Evolutionary conservation across 2,113 vertebrate species (phyloP).

Genomic region (Chloropsis cyanopogon): DNA sequence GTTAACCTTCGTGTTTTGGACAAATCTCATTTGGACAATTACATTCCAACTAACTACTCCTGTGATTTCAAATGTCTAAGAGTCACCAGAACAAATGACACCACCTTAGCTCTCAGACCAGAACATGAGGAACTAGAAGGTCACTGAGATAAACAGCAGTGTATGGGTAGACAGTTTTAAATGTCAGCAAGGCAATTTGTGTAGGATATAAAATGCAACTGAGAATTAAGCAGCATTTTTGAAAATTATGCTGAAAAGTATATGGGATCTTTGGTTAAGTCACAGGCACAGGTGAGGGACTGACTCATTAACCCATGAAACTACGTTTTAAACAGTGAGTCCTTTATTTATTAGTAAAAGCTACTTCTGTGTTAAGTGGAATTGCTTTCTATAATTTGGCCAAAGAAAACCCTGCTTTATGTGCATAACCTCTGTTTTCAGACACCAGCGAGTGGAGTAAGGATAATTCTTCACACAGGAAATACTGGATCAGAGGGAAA

Average conservation of each 20-base stretch:
- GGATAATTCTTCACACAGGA: background rate
- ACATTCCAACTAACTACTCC: background rate
- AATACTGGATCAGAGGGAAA: background rate
- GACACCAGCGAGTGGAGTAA: background rate
- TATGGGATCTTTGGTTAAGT: background rate
- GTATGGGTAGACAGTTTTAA: background rate
- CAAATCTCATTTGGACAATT: constrained; percentile 12
- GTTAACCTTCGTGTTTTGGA: background rate
- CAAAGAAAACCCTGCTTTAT: background rate
- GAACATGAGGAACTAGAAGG: background rate
- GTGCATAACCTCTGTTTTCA: background rate
- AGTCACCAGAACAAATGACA: background rate
- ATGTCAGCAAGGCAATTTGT: constrained; percentile 6
- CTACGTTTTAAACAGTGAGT: background rate
- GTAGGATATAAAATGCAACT: background rate
- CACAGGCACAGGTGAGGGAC: background rate
- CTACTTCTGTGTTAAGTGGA: background rate
- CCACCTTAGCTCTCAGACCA: background rate
- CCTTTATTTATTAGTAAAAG: background rate
- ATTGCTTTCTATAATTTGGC: background rate
- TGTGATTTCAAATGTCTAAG: background rate
- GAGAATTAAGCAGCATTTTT: background rate
- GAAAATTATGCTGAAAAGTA: background rate
- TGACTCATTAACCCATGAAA: background rate
- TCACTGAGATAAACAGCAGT: constrained; percentile 13